Evolutionary conservation across 2,888 invertebrate genomes (phyloP).

Genomic region (Cremastinae sp.): DNA sequence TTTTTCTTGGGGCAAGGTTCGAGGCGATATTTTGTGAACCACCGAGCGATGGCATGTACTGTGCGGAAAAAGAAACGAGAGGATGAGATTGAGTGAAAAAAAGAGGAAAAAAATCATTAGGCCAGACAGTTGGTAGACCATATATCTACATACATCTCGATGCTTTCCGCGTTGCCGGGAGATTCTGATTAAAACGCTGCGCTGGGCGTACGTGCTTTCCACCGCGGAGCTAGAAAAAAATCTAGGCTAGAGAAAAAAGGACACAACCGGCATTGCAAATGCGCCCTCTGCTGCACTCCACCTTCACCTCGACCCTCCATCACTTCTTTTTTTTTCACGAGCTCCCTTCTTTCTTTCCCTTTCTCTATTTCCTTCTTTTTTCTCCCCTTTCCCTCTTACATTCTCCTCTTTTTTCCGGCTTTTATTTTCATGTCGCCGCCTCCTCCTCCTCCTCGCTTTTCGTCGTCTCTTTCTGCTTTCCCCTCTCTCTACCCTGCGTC

Average conservation of each 20-base stretch:
- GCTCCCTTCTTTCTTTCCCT: conserved; percentile 34
- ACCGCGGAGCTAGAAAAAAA: conserved; percentile 68
- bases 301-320: conserved; percentile 68
- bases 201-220: conserved; percentile 53
- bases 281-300: conserved; percentile 57
- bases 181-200: conserved; percentile 74
- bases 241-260: conserved; percentile 70
- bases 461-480: conserved; percentile 2
- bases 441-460: not conserved
- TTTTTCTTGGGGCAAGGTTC: conserved; percentile 2
- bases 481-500: no score
- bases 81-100: conserved; percentile 13
- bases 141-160: conserved; percentile 42
- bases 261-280: conserved; percentile 55
- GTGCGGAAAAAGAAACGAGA: not conserved
- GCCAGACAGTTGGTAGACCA: conserved; percentile 49
- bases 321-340: conserved; percentile 53
- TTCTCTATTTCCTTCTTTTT: conserved; percentile 20
- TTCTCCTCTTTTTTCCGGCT: not conserved
- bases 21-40: conserved; percentile 6
- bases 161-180: conserved; percentile 50
- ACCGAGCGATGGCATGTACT: not conserved
- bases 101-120: conserved; percentile 65
- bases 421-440: not conserved
- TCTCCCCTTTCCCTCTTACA: not conserved